phyloP scores from a whole-genome alignment of 2,113 vertebrate species.

The Potamarius usumacintae region DNA sequence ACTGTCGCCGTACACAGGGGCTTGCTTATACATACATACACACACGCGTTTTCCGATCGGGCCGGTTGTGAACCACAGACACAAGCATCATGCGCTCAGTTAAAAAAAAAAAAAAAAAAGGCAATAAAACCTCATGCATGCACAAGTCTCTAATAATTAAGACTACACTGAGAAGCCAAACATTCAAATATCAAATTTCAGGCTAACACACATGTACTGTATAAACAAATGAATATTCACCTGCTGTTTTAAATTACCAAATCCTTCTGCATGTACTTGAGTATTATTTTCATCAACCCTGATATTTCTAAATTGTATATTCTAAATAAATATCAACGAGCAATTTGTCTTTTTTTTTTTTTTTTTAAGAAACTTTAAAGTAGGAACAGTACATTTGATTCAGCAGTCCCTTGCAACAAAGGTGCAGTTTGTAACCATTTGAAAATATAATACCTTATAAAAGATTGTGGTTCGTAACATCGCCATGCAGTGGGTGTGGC shows the following conservation, averaged over 20 bases:
- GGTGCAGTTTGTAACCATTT: not conserved
- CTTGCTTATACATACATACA: too few species aligned
- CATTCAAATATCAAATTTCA: constrained; percentile 36
- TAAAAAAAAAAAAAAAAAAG: constrained; percentile 8
- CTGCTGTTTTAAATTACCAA: constrained; percentile 24
- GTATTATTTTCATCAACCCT: constrained; percentile 32
- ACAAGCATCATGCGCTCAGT: constrained; percentile 43
- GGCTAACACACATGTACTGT: constrained; percentile 39
- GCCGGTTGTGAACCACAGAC: constrained; percentile 28
- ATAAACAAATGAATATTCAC: constrained; percentile 25
- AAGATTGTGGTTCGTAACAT: not conserved
- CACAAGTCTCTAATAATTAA: constrained; percentile 50
- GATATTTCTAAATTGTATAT: constrained; percentile 32
- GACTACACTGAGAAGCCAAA: constrained; percentile 51
- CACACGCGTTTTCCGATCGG: not conserved
- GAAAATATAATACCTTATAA: not conserved
- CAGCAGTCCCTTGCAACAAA: not conserved
- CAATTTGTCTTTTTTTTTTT: not conserved
- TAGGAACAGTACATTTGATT: not conserved
- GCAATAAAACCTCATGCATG: constrained; percentile 57
- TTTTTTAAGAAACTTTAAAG: not conserved
- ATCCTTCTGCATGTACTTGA: constrained; percentile 11
- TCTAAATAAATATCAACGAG: constrained; percentile 44
- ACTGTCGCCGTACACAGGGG: constrained; percentile 37
- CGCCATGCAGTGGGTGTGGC: constrained; percentile 10